Conservation (phyloP, 2,797 vertebrate genomes). For the Schizopygopsis pylzovi region DNA sequence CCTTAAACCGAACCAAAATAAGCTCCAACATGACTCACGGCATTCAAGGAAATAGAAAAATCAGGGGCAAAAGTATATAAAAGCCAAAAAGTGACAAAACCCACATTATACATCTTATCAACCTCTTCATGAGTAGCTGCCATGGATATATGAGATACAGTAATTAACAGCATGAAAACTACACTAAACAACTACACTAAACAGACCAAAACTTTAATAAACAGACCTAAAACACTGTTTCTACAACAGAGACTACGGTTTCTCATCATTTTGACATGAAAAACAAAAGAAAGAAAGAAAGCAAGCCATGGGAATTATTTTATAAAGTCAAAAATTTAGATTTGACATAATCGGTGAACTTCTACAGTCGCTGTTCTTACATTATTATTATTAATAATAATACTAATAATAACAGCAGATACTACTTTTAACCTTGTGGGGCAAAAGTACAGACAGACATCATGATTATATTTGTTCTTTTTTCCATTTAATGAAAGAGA, state of each 20-base stretch:
- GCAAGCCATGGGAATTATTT: too few relatives aligned
- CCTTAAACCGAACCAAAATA: slow-evolving; percentile 4
- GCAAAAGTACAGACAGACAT: too few relatives aligned
- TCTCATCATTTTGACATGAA: not conserved
- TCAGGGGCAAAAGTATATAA: not conserved
- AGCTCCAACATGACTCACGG: not conserved
- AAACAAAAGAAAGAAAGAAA: not conserved
- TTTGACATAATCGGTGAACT: not conserved
- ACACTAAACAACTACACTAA: not conserved
- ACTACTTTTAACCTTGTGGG: too few relatives aligned
- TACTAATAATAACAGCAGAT: too few relatives aligned
- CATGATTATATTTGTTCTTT: too few relatives aligned
- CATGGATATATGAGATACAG: not conserved
- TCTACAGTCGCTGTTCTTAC: not conserved
- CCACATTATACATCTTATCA: not conserved
- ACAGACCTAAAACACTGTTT: not conserved
- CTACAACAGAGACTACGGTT: not conserved
- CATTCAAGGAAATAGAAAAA: not conserved
- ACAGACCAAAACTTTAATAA: not conserved
- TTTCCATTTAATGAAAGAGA: too few relatives aligned
- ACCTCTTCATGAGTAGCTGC: not conserved
- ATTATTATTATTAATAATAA: not conserved
- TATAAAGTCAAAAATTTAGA: not conserved
- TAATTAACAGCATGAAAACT: not conserved
- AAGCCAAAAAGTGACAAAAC: not conserved